Evolutionary conservation across 2,797 vertebrate genomes (phyloP).

Genomic region (Siniperca obscura): DNA sequence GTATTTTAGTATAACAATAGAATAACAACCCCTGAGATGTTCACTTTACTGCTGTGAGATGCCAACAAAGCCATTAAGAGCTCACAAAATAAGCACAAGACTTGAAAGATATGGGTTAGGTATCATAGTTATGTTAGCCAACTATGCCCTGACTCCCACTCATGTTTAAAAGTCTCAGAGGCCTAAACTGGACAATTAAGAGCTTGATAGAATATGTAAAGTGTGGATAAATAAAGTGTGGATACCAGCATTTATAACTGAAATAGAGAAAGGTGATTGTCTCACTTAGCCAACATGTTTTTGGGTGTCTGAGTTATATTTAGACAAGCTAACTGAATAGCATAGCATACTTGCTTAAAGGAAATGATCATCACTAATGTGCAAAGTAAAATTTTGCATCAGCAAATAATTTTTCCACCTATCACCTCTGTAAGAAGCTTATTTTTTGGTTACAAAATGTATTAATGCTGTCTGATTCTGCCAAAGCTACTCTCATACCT

Average conservation of each 20-base stretch:
- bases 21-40: not conserved
- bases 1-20: not conserved
- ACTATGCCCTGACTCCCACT: not conserved
- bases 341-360: not conserved
- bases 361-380: not conserved
- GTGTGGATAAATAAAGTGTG: not conserved
- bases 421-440: not conserved
- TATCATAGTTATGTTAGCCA: not conserved
- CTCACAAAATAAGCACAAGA: not conserved
- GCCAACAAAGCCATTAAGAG: not conserved
- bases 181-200: not conserved
- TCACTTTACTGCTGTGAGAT: not conserved
- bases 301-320: not conserved
- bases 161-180: not conserved
- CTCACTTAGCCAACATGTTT: not conserved
- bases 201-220: not conserved
- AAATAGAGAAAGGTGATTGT: not conserved
- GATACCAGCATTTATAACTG: not conserved
- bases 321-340: not conserved
- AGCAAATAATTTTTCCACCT: not conserved
- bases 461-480: constrained; percentile 13
- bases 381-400: not conserved
- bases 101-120: not conserved
- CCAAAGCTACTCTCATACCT: not conserved
- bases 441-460: not conserved